phyloP scores from a whole-genome alignment of 2,888 invertebrate genomes.

The Scelioninae gen. 2 region DNA sequence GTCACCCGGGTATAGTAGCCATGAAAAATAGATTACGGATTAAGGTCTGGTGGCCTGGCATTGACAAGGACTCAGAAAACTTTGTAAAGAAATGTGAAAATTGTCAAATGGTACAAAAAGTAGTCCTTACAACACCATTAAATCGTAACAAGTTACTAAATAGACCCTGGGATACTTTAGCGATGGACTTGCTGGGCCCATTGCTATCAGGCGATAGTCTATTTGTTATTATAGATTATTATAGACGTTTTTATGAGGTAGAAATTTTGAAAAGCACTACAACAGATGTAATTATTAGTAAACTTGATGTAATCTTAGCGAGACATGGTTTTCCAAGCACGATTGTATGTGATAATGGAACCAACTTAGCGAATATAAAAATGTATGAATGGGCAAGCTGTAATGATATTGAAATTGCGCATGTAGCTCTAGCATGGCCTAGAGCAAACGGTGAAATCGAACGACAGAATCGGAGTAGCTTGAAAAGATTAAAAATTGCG shows the following conservation, averaged over 20 bases:
- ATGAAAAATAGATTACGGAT: conserved; percentile 59
- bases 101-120: conserved; percentile 57
- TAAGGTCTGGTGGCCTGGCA: conserved; percentile 62
- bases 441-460: conserved; percentile 40
- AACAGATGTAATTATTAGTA: conserved; percentile 50
- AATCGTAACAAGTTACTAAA: conserved; percentile 45
- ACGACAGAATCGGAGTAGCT: conserved; percentile 37
- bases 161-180: conserved; percentile 51
- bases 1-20: conserved; percentile 64
- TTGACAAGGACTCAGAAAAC: conserved; percentile 61
- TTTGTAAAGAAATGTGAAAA: conserved; percentile 54
- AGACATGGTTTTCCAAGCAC: conserved; percentile 59
- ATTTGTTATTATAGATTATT: conserved; percentile 56
- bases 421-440: conserved; percentile 55
- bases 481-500: conserved; percentile 42
- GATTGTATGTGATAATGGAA: conserved; percentile 61
- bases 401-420: conserved; percentile 51
- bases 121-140: conserved; percentile 55
- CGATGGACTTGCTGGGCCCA: conserved; percentile 60
- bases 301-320: conserved; percentile 61
- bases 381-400: conserved; percentile 53
- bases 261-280: conserved; percentile 48
- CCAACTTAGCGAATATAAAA: conserved; percentile 10
- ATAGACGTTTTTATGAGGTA: conserved; percentile 56
- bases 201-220: conserved; percentile 35